These are phyloP conservation scores for Daboia siamensis DNA, from an alignment of 2,113 vertebrate genomes.

Conservation along the genomic window DNA sequence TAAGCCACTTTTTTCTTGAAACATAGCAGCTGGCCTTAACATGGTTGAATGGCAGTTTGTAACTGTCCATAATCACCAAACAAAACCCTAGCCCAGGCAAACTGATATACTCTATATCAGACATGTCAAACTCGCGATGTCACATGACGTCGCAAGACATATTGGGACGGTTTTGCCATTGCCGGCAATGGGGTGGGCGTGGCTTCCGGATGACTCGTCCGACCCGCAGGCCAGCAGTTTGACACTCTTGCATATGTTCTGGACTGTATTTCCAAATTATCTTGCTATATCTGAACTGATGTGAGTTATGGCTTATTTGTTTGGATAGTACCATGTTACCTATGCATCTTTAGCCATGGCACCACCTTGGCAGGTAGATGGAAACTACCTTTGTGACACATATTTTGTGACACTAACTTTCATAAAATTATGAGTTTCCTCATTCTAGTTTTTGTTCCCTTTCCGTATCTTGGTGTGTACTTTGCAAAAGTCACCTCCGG, in stretches of 20 bases:
- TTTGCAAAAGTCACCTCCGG: not conserved
- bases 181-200: too few species aligned
- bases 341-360: not conserved
- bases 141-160: too few species aligned
- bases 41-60: not conserved
- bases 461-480: not conserved
- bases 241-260: not conserved
- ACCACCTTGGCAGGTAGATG: not conserved
- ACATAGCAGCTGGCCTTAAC: not conserved
- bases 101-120: not conserved
- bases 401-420: not conserved
- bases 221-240: too few species aligned
- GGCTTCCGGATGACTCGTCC: too few species aligned
- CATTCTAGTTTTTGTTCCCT: not conserved
- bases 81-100: not conserved
- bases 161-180: too few species aligned
- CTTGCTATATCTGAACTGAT: not conserved
- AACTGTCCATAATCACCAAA: not conserved
- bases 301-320: not conserved
- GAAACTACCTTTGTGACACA: not conserved
- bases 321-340: not conserved
- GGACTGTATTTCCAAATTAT: not conserved
- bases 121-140: too few species aligned
- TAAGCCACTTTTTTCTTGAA: not conserved
- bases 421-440: not conserved